phyloP scores from a whole-genome alignment of 64 coral and sea anemone species.

The Porites lutea region DNA sequence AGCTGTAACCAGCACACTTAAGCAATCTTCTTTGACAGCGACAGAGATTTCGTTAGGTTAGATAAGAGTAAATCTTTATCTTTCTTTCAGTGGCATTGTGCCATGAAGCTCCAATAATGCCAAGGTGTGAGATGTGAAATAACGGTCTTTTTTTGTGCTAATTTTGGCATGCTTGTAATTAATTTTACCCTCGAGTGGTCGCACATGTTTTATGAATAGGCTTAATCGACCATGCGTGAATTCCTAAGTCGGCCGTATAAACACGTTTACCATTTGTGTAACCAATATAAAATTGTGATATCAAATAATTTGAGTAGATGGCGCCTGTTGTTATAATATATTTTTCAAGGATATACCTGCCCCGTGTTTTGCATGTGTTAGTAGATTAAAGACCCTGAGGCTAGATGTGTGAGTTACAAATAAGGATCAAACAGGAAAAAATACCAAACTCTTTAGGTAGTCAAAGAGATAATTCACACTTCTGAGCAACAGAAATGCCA shows the following conservation, averaged over 20 bases:
- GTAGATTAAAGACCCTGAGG: background rate
- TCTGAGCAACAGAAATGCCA: background rate
- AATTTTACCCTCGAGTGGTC: conserved; percentile 27
- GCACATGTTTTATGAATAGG: conserved; percentile 28
- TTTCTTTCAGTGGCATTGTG: background rate
- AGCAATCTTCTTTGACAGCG: no score
- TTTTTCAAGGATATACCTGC: background rate
- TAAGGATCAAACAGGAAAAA: conserved; percentile 33
- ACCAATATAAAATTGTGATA: background rate
- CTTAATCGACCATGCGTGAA: conserved; percentile 35
- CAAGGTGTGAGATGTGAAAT: background rate
- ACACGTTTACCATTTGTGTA: background rate
- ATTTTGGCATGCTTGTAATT: conserved; percentile 36
- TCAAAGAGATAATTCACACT: background rate
- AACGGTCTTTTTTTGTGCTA: background rate
- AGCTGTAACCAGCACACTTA: no score
- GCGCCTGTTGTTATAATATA: conserved; percentile 7
- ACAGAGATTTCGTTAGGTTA: background rate
- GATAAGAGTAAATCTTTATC: background rate
- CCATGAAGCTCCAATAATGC: background rate
- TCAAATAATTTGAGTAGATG: background rate
- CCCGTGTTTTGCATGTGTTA: background rate
- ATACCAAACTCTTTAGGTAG: background rate
- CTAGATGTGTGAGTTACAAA: background rate
- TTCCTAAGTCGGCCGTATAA: conserved; percentile 1